A percentile compares a stretch with the other conserved stretches of the same genome.
phyloP scores from a whole-genome alignment of 2,113 vertebrate genomes.

The Festucalex cinctus region DNA sequence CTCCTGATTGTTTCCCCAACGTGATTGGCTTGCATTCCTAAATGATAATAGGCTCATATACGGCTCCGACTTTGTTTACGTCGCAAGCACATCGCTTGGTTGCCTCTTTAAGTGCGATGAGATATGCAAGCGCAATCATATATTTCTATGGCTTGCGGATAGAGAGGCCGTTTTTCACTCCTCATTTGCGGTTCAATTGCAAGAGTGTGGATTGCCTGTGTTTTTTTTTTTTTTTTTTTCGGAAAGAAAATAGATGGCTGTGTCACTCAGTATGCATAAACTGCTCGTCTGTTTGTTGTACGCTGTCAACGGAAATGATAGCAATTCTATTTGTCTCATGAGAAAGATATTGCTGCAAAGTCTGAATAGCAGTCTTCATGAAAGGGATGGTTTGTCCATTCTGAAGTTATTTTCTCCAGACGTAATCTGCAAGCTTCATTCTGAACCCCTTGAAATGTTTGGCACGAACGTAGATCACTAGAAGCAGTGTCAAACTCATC shows the following conservation, averaged over 20 bases:
- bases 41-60: slow-evolving; percentile 64
- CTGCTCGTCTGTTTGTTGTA: slow-evolving; percentile 61
- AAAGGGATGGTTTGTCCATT: slow-evolving; percentile 59
- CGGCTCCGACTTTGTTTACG: slow-evolving; percentile 47
- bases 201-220: slow-evolving; percentile 65
- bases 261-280: slow-evolving; percentile 73
- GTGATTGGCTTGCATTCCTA: slow-evolving; percentile 60
- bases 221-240: slow-evolving; percentile 53
- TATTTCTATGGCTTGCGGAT: slow-evolving; percentile 66
- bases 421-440: slow-evolving; percentile 22
- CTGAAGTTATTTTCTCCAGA: slow-evolving; percentile 59
- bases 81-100: slow-evolving; percentile 41
- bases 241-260: slow-evolving; percentile 71
- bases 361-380: slow-evolving; percentile 49
- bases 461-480: background rate
- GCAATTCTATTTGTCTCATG: slow-evolving; percentile 66
- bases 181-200: slow-evolving; percentile 73
- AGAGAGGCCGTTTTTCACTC: slow-evolving; percentile 63
- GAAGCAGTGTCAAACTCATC: slow-evolving; percentile 9
- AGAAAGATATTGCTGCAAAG: slow-evolving; percentile 55
- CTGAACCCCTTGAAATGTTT: slow-evolving; percentile 1
- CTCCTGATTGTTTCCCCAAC: slow-evolving; percentile 56
- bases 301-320: slow-evolving; percentile 68
- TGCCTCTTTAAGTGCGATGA: slow-evolving; percentile 63
- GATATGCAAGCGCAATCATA: slow-evolving; percentile 71